Evolutionary conservation across 2,113 vertebrate species (phyloP), one percentile per base, ranked within the genome.

Genomic region (Zapus hudsonius): DNA sequence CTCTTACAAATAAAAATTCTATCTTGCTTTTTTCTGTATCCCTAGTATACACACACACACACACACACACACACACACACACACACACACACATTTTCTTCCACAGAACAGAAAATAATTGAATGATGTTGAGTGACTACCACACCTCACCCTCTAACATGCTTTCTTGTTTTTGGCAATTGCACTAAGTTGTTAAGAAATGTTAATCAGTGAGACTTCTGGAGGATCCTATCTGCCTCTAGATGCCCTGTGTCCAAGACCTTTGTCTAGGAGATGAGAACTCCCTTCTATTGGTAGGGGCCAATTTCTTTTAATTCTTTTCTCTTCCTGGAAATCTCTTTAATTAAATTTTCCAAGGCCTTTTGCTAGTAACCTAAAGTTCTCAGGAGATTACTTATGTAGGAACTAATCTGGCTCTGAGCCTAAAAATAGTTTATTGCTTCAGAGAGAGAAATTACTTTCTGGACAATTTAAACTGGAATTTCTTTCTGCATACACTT

Each of bases 391-490:
- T 96, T 97, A 92, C 75, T 27, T 87, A 12, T 94, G 94, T 44
- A 94, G 89, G 82, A 96, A 96, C 73, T 95, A 79, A 92, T 70
- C 83, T 97, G 92, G 93, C 92, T 85, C 63, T 5, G 1, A 59
- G 95, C 96, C 87, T 76, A 90, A 92, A 75, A 74, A 95, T 81
- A 38, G 96, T 97, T 97, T 97, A 97, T 98, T 98, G 47, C 82
- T 97, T 97, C 38, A 79, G 38, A 87, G 83, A 97, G 61, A 97
- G 91, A 97, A 97, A 97, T 94, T 95, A 92, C 79, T 96, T 98
- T 97, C 90, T 96, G n/a, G 83, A 96, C 88, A 97, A 90, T 97
- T 98, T 97, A 94, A 96, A 96, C 63, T 95, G 57, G 47, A 96
- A 94, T 80, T 96, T 95, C 59, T 92, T 95, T 95, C 91, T 88